A percentile compares a stretch with the other conserved stretches of the same genome.
Evolutionary conservation across 2,797 vertebrate genomes (phyloP).

Genomic region (Macropodus opercularis): DNA sequence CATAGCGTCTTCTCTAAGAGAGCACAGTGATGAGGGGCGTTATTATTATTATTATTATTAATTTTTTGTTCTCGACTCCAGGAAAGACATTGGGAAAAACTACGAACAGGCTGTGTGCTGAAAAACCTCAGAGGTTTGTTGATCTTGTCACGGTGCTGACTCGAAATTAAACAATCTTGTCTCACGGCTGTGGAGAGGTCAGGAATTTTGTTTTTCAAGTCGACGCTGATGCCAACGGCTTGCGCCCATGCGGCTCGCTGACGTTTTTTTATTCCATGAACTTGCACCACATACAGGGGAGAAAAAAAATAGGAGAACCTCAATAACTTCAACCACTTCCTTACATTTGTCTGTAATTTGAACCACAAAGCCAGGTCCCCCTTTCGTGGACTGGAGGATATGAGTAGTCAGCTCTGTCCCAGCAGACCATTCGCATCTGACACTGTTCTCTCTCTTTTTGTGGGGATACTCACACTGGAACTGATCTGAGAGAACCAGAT

Average conservation of each 20-base stretch:
- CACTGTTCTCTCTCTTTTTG: constrained; percentile 53
- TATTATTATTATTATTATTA: too few relatives aligned
- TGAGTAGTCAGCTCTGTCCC: constrained; percentile 63
- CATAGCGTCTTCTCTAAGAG: constrained; percentile 11
- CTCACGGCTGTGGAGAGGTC: constrained; percentile 65
- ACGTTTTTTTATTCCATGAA: constrained; percentile 48
- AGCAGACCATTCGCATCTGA: constrained; percentile 55
- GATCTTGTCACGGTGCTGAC: constrained; percentile 64
- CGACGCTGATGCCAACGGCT: constrained; percentile 56
- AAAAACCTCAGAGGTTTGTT: constrained; percentile 72
- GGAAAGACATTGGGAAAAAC: constrained; percentile 44
- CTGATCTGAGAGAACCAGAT: constrained; percentile 39
- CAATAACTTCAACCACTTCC: constrained; percentile 82
- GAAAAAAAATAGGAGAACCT: constrained; percentile 62
- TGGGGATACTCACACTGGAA: constrained; percentile 56
- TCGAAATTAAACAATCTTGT: constrained; percentile 67
- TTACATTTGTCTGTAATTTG: constrained; percentile 67
- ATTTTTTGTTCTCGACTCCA: constrained; percentile 13
- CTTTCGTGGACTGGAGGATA: constrained; percentile 54
- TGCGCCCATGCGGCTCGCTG: constrained; percentile 54
- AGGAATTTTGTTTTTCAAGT: constrained; percentile 79
- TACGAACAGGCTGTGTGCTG: constrained; percentile 41
- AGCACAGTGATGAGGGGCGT: neutral
- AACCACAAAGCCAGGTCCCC: constrained; percentile 64
- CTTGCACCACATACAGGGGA: constrained; percentile 62